phyloP scores from a whole-genome alignment of 1,140 invertebrate genomes.

The Lucilia cuprina region DNA sequence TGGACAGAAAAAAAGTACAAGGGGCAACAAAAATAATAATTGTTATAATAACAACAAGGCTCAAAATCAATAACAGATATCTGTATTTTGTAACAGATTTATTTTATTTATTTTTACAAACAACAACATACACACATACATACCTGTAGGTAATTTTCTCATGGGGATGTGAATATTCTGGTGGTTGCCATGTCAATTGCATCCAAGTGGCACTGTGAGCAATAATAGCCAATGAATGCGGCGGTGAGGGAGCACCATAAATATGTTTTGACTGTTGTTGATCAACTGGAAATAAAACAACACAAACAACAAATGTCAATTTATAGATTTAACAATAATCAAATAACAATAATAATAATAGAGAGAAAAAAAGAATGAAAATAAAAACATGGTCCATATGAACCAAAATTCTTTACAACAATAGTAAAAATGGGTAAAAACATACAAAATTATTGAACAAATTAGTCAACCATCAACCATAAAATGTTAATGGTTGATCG shows the following conservation, averaged over 20 bases:
- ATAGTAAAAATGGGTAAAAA: no score
- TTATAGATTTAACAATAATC: neutral
- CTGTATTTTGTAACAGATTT: neutral
- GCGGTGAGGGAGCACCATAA: conserved; percentile 75
- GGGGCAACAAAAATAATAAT: neutral
- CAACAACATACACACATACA: conserved; percentile 12
- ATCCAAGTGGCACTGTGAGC: conserved; percentile 79
- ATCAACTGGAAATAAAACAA: neutral
- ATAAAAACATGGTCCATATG: neutral
- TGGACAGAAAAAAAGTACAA: neutral
- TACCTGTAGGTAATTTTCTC: conserved; percentile 78
- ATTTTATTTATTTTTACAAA: neutral
- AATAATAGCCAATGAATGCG: conserved; percentile 77
- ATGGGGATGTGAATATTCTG: conserved; percentile 77
- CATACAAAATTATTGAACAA: neutral
- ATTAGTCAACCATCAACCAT: conserved; percentile 5
- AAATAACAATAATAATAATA: neutral
- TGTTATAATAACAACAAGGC: neutral
- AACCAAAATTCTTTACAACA: neutral
- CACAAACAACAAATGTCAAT: neutral
- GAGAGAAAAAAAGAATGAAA: neutral
- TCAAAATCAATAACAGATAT: neutral
- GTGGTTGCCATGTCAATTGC: conserved; percentile 80
- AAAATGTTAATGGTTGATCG: conserved; percentile 18
- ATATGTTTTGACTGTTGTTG: conserved; percentile 50